Conservation (phyloP, 2,888 invertebrate species). For the Lasioglossum calceatum region DNA sequence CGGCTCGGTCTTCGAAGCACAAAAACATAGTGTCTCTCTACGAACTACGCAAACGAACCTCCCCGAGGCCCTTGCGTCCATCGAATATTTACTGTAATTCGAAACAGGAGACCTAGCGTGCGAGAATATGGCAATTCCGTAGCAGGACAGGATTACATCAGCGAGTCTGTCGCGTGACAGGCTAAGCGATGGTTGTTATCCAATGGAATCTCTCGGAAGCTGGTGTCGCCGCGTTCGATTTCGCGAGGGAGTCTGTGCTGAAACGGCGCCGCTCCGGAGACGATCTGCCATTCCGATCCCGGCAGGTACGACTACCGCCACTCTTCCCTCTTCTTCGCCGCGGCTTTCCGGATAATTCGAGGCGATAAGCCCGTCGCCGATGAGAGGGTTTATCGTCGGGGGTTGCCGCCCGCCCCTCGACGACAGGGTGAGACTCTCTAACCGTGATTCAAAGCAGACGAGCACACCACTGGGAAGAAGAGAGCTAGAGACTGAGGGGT, state of each 20-base stretch:
- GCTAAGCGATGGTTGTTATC: background rate
- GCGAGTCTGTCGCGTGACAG: background rate
- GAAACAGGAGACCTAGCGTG: background rate
- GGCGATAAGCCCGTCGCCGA: constrained; percentile 71
- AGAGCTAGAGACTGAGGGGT: background rate
- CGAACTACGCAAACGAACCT: too few relatives aligned
- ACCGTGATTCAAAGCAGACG: constrained; percentile 64
- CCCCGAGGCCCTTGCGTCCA: too few relatives aligned
- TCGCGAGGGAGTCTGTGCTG: background rate
- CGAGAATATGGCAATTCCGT: background rate
- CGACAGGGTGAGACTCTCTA: constrained; percentile 54
- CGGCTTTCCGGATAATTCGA: constrained; percentile 69
- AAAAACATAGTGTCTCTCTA: too few relatives aligned
- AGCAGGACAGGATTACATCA: constrained; percentile 1
- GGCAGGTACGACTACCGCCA: constrained; percentile 23
- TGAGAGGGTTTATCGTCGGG: constrained; percentile 71
- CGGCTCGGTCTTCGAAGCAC: too few relatives aligned
- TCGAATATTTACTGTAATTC: background rate
- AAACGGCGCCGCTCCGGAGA: constrained; percentile 27
- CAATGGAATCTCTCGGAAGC: background rate
- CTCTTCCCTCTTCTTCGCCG: constrained; percentile 42
- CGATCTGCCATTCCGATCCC: constrained; percentile 23
- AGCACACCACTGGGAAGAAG: background rate
- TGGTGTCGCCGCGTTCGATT: constrained; percentile 21
- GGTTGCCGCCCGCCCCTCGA: constrained; percentile 34